Conservation (phyloP, 2,113 vertebrate genomes). For the Larimichthys crocea region DNA sequence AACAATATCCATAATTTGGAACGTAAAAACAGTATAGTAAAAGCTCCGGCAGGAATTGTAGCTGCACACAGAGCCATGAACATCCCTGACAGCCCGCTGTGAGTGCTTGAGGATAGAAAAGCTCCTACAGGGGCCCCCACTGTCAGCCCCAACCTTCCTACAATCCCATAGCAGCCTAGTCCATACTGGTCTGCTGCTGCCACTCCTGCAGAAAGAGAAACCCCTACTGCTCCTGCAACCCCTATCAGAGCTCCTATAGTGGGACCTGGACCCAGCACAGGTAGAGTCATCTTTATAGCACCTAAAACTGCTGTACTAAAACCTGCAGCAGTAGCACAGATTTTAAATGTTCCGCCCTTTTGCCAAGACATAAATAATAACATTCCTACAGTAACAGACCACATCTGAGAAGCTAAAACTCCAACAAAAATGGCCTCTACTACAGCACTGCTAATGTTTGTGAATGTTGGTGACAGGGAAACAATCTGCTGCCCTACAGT, state of each 20-base stretch:
- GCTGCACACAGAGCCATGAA: slow-evolving; percentile 27
- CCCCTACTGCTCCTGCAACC: slow-evolving; percentile 36
- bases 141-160: slow-evolving; percentile 21
- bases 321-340: neutral
- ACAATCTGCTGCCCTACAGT: neutral
- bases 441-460: neutral
- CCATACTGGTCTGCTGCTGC: slow-evolving; percentile 2
- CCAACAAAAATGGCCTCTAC: slow-evolving; percentile 23
- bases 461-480: neutral
- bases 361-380: slow-evolving; percentile 1
- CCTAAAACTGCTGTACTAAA: slow-evolving; percentile 4
- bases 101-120: slow-evolving; percentile 1
- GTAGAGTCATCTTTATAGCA: neutral
- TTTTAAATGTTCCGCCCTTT: neutral
- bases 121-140: slow-evolving; percentile 30
- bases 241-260: slow-evolving; percentile 38
- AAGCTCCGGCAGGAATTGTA: neutral
- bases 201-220: slow-evolving; percentile 25
- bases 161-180: neutral
- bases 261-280: slow-evolving; percentile 27
- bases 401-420: slow-evolving; percentile 3
- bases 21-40: neutral
- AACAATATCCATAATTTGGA: too few relatives aligned
- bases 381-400: neutral
- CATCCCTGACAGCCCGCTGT: slow-evolving; percentile 1